Conservation (phyloP, 2,113 vertebrate genomes). For the Pitta sordida region DNA sequence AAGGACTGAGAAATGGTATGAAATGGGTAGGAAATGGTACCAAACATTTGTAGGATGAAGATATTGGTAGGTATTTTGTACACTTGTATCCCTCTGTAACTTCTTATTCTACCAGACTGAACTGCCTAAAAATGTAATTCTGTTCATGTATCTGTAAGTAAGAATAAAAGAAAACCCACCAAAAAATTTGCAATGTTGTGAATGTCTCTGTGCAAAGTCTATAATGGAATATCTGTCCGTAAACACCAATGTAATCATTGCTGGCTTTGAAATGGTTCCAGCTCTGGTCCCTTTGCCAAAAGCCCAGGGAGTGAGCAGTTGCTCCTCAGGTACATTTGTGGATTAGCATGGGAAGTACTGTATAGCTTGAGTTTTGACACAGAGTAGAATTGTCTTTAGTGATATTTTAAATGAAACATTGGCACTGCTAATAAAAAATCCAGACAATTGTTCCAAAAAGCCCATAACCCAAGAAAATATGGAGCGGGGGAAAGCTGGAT, state of each 20-base stretch:
- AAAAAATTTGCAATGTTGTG: neutral
- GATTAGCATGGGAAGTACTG: neutral
- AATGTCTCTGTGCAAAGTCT: neutral
- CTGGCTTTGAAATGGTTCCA: slow-evolving; percentile 23
- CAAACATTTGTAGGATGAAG: neutral
- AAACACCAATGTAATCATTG: slow-evolving; percentile 12
- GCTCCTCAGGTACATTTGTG: slow-evolving; percentile 10
- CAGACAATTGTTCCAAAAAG: neutral
- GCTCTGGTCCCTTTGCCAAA: neutral
- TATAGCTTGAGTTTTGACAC: neutral
- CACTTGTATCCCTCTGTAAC: neutral
- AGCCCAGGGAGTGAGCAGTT: slow-evolving; percentile 27
- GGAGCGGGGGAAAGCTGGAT: neutral
- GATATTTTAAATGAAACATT: slow-evolving; percentile 22
- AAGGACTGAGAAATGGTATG: neutral
- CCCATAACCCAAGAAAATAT: neutral
- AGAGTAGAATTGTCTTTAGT: neutral
- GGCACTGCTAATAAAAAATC: neutral
- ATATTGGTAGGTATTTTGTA: neutral
- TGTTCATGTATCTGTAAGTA: neutral
- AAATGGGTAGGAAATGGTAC: neutral
- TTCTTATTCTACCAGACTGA: neutral
- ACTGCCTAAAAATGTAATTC: neutral
- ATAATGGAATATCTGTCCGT: neutral
- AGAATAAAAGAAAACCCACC: neutral